Percentiles rank a stretch among this genome's conserved stretches.
phyloP scores from a whole-genome alignment of 2,888 invertebrate species.

The Crematogaster levior region DNA sequence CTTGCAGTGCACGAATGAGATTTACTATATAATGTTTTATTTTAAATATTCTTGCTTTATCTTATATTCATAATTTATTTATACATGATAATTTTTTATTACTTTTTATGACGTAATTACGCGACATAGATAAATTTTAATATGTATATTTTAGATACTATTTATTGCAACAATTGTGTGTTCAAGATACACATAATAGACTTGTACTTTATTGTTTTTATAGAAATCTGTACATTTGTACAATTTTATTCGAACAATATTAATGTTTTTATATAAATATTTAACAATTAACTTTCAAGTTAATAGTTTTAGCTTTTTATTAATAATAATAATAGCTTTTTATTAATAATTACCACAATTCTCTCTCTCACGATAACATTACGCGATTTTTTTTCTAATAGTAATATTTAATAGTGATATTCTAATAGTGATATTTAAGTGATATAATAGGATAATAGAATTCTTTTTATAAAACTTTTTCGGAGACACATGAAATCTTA shows the following conservation, averaged over 20 bases:
- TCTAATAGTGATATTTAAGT: background rate
- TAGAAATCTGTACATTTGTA: background rate
- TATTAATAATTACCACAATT: background rate
- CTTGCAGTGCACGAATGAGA: background rate
- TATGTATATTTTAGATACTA: background rate
- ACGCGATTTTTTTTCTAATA: too few species aligned
- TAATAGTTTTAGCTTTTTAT: background rate
- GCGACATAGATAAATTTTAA: slow-evolving; percentile 3
- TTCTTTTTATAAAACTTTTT: background rate
- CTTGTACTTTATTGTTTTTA: background rate
- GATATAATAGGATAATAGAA: background rate
- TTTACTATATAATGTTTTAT: background rate
- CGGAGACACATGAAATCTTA: background rate
- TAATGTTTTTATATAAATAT: background rate
- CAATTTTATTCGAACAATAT: background rate
- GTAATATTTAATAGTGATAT: background rate
- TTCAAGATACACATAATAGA: background rate
- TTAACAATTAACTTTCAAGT: background rate
- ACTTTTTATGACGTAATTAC: background rate
- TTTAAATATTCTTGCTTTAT: background rate
- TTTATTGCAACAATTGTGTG: background rate
- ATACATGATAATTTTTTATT: background rate
- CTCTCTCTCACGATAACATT: background rate
- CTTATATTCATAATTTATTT: background rate
- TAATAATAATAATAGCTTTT: too few species aligned